Conservation (phyloP, 2,888 invertebrate genomes). For the Elmis aenea region DNA sequence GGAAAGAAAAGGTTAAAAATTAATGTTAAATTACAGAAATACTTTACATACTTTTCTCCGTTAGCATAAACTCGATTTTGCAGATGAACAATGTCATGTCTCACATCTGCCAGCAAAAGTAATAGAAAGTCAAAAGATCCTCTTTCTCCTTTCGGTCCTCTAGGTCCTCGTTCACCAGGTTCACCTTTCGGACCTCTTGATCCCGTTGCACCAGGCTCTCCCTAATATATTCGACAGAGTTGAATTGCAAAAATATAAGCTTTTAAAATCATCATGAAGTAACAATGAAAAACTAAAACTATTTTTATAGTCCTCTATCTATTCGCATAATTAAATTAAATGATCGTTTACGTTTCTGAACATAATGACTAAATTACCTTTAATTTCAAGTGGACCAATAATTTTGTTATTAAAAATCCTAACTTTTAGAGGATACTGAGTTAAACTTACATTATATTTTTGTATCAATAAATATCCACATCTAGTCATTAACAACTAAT, state of each 20-base stretch:
- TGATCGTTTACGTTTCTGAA: too few relatives aligned
- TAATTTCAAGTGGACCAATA: too few relatives aligned
- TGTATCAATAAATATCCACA: too few relatives aligned
- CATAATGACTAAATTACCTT: too few relatives aligned
- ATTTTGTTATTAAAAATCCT: too few relatives aligned
- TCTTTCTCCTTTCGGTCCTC: slow-evolving; percentile 57
- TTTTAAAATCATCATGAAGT: too few relatives aligned
- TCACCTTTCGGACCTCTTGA: slow-evolving; percentile 59
- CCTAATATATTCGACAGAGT: slow-evolving; percentile 47
- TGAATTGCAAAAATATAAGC: not conserved
- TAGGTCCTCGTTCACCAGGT: slow-evolving; percentile 52
- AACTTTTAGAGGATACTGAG: too few relatives aligned
- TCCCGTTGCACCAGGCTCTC: slow-evolving; percentile 58
- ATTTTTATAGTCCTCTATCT: too few relatives aligned
- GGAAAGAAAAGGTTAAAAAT: slow-evolving; percentile 1
- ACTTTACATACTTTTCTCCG: slow-evolving; percentile 50
- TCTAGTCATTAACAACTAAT: too few relatives aligned
- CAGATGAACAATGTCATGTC: slow-evolving; percentile 59
- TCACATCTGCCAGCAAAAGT: slow-evolving; percentile 58
- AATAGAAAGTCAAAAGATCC: slow-evolving; percentile 61
- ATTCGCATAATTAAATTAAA: too few relatives aligned
- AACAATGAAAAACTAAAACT: too few relatives aligned
- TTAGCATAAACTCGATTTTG: slow-evolving; percentile 55
- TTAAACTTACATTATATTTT: too few relatives aligned
- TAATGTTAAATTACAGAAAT: not conserved